These are phyloP conservation scores for Paradoxurus hermaphroditus DNA, from an alignment of 2,113 vertebrate species.

Conservation along the genomic window DNA sequence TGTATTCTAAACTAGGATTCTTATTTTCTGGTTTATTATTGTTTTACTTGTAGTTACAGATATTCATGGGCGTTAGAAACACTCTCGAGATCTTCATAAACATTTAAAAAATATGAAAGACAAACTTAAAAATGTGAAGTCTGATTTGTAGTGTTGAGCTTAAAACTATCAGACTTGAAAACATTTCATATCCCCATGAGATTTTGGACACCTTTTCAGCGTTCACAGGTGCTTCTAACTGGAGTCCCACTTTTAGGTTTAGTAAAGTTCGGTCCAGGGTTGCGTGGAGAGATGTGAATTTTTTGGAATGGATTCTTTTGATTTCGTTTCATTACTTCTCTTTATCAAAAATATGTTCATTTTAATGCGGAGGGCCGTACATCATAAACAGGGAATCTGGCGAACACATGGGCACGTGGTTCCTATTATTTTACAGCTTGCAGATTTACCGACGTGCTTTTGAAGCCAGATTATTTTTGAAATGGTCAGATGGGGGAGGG, in stretches of 20 bases:
- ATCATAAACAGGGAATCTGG: slow-evolving; percentile 48
- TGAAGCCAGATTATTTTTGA: slow-evolving; percentile 56
- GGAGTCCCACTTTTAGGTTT: slow-evolving; percentile 45
- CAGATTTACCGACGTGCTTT: slow-evolving; percentile 58
- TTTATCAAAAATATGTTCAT: slow-evolving; percentile 66
- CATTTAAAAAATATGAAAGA: neutral
- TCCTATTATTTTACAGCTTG: slow-evolving; percentile 57
- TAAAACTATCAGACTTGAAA: slow-evolving; percentile 35
- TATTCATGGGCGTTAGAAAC: slow-evolving; percentile 35
- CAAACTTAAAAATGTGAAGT: slow-evolving; percentile 26
- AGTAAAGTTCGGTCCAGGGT: slow-evolving; percentile 22
- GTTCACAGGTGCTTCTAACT: slow-evolving; percentile 16
- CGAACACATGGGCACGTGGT: slow-evolving; percentile 67
- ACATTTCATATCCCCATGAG: slow-evolving; percentile 1
- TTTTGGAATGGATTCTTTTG: slow-evolving; percentile 57
- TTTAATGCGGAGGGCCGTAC: slow-evolving; percentile 53
- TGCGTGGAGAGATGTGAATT: slow-evolving; percentile 26
- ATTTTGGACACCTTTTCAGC: slow-evolving; percentile 31
- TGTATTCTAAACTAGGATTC: slow-evolving; percentile 41
- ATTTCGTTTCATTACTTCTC: slow-evolving; percentile 66
- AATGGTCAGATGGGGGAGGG: slow-evolving; percentile 22
- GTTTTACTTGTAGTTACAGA: slow-evolving; percentile 30
- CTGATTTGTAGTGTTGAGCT: slow-evolving; percentile 17
- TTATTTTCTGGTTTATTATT: neutral
- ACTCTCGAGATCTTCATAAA: slow-evolving; percentile 23